Percentiles rank a stretch among this genome's conserved stretches.
Evolutionary conservation across 2,888 invertebrate species (phyloP).

Genomic region (Melanostoma mellinum): DNA sequence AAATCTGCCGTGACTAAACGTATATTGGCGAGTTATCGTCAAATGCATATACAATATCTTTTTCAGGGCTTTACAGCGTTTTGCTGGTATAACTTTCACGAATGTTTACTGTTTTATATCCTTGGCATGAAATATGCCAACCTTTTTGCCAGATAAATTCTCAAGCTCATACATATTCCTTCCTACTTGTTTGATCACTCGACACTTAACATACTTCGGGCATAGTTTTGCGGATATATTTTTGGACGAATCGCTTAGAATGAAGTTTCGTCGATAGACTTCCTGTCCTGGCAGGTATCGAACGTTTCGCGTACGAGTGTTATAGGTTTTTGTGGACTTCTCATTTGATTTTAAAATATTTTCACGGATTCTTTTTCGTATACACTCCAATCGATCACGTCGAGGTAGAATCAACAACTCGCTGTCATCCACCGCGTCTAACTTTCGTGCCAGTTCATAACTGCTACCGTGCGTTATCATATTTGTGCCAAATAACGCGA

Average conservation of each 20-base stretch:
- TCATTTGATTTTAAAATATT: conserved; percentile 27
- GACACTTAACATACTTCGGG: conserved; percentile 23
- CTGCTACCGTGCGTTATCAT: conserved; percentile 41
- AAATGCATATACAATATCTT: too few relatives aligned
- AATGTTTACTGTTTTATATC: too few relatives aligned
- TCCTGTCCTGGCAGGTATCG: neutral
- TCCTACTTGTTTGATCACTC: neutral
- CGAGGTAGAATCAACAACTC: conserved; percentile 15
- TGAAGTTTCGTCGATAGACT: too few relatives aligned
- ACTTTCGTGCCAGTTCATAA: neutral
- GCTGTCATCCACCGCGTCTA: neutral
- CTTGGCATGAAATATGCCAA: too few relatives aligned
- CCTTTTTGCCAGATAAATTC: too few relatives aligned
- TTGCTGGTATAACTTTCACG: too few relatives aligned
- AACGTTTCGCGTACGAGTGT: neutral
- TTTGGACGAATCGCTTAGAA: neutral
- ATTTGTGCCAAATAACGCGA: conserved; percentile 36
- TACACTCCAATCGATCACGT: neutral
- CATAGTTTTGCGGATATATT: neutral
- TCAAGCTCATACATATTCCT: too few relatives aligned
- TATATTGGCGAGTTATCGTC: too few relatives aligned
- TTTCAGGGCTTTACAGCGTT: too few relatives aligned
- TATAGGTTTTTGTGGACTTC: conserved; percentile 16
- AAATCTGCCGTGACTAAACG: too few relatives aligned
- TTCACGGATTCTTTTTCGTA: too few relatives aligned